Evolutionary conservation across 2,113 vertebrate species (phyloP).

Genomic region (Climacteris rufus): DNA sequence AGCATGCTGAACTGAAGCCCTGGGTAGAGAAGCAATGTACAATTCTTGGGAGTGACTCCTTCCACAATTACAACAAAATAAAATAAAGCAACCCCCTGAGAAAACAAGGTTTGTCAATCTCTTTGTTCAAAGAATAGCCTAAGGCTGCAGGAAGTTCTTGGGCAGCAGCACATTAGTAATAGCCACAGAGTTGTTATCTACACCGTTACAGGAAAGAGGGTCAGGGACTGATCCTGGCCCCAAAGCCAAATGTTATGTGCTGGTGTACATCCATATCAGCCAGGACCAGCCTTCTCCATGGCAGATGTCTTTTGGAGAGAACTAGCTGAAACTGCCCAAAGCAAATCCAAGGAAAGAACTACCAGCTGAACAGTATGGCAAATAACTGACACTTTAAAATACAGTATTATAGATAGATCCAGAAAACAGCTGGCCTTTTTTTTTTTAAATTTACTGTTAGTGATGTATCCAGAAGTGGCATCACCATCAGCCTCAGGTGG

Average conservation of each 20-base stretch:
- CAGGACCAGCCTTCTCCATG: not conserved
- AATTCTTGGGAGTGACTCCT: not conserved
- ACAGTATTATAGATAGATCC: not conserved
- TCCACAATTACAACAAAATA: not conserved
- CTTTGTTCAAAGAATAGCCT: not conserved
- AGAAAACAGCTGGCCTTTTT: not conserved
- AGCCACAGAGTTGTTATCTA: not conserved
- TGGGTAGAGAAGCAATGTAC: not conserved
- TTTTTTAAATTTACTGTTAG: not conserved
- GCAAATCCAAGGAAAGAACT: not conserved
- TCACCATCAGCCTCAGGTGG: not conserved
- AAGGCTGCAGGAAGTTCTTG: not conserved
- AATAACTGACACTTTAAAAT: not conserved
- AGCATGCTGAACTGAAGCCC: not conserved
- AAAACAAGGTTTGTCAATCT: not conserved
- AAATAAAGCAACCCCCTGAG: not conserved
- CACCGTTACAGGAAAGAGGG: not conserved
- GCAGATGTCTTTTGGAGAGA: not conserved
- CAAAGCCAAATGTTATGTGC: not conserved
- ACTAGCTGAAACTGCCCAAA: not conserved
- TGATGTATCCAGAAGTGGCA: not conserved
- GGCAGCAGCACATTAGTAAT: not conserved
- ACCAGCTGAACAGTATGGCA: not conserved
- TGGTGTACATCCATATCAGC: not conserved
- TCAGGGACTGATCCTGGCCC: not conserved